Evolutionary conservation across 2,797 vertebrate species (phyloP).

Genomic region (Pogoniulus pusillus): DNA sequence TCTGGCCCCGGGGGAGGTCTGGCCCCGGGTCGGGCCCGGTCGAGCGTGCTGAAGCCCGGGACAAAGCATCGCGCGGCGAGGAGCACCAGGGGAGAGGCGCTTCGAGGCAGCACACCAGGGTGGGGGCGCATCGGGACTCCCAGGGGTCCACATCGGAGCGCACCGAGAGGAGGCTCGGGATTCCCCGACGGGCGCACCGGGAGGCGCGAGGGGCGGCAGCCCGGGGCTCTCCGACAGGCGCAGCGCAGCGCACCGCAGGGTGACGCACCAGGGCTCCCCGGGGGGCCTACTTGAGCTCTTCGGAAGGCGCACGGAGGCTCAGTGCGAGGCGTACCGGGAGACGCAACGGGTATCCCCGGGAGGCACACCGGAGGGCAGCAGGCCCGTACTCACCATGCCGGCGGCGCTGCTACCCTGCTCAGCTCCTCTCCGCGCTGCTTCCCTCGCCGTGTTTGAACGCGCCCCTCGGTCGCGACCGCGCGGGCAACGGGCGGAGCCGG

Average conservation of each 20-base stretch:
- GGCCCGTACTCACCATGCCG: slow-evolving; percentile 53
- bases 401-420: slow-evolving; percentile 26
- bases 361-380: neutral
- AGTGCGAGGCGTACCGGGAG: neutral
- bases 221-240: neutral
- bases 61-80: neutral
- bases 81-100: neutral
- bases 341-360: too few species aligned
- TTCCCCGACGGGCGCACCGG: neutral
- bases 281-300: neutral
- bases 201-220: neutral
- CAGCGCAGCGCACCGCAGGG: neutral
- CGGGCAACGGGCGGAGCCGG: slow-evolving; percentile 51
- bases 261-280: neutral
- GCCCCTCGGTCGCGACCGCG: slow-evolving; percentile 45
- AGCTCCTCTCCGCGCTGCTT: slow-evolving; percentile 28
- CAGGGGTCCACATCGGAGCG: neutral
- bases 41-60: neutral
- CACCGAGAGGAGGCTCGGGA: neutral
- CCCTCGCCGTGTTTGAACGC: slow-evolving; percentile 64
- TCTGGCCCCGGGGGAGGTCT: neutral
- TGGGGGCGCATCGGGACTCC: neutral
- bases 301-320: neutral
- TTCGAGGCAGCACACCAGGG: neutral
- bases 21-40: neutral